These are phyloP conservation scores for Tyrannus savana DNA, from an alignment of 2,113 vertebrate species.

Conservation along the genomic window DNA sequence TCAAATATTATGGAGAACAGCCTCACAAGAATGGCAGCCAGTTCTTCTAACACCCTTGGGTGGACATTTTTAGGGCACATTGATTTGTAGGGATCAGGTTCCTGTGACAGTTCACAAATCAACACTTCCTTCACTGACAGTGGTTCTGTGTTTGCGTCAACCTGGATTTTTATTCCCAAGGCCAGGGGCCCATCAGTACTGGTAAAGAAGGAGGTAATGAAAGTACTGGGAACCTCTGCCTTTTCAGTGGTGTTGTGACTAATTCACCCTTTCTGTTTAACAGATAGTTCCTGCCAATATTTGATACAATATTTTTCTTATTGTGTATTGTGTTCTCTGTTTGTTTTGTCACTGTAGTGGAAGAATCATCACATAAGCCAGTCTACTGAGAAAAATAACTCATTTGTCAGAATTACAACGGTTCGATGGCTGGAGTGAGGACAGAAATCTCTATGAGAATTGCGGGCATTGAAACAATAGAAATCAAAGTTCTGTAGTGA, in stretches of 20 bases:
- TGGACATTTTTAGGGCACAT: not conserved
- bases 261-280: not conserved
- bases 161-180: not conserved
- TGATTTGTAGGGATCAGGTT: not conserved
- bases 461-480: not conserved
- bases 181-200: not conserved
- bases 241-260: not conserved
- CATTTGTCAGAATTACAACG: not conserved
- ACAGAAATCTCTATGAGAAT: slow-evolving; percentile 10
- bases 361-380: not conserved
- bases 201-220: accelerated
- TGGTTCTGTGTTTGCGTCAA: not conserved
- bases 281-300: not conserved
- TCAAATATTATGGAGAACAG: not conserved
- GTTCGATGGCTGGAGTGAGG: not conserved
- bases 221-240: not conserved
- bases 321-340: not conserved
- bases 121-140: not conserved
- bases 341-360: not conserved
- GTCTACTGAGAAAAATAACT: slow-evolving; percentile 4
- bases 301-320: not conserved
- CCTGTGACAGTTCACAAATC: not conserved
- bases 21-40: not conserved
- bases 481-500: slow-evolving; percentile 9
- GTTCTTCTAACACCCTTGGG: not conserved